A percentile compares a stretch with the other conserved stretches of the same genome.
phyloP scores from a whole-genome alignment of 2,113 vertebrate species.

The Oreotragus oreotragus region DNA sequence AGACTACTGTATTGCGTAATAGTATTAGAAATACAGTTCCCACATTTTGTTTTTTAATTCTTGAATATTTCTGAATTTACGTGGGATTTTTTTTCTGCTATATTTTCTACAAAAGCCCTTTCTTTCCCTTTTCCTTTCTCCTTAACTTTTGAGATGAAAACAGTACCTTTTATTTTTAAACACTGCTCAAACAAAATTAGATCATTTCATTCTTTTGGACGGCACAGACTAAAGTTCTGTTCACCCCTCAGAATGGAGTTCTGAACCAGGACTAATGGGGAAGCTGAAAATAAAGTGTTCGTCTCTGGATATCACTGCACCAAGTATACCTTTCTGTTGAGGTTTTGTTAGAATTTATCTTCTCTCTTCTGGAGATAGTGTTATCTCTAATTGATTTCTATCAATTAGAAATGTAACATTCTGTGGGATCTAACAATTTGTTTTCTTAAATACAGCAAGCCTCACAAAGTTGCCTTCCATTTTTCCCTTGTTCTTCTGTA shows the following conservation, averaged over 20 bases:
- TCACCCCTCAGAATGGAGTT: background rate
- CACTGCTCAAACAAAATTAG: background rate
- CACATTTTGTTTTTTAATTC: background rate
- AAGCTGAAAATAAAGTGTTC: background rate
- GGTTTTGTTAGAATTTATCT: background rate
- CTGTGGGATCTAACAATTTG: background rate
- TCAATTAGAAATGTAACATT: background rate
- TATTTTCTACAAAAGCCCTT: background rate
- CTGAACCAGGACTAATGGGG: background rate
- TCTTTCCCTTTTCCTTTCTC: background rate
- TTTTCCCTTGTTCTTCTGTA: background rate
- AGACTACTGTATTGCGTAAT: background rate
- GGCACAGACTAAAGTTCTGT: background rate
- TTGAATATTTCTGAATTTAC: background rate
- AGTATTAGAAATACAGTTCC: background rate
- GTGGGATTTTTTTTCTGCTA: background rate
- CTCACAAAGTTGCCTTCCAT: background rate
- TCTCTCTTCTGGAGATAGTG: background rate
- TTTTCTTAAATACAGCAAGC: background rate
- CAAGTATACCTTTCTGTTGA: background rate
- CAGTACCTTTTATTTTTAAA: background rate
- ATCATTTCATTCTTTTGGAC: background rate
- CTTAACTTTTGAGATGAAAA: background rate
- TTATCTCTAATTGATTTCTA: background rate
- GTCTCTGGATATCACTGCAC: background rate